Evolutionary conservation across 2,113 vertebrate species (phyloP).

Genomic region (Edolisoma coerulescens): DNA sequence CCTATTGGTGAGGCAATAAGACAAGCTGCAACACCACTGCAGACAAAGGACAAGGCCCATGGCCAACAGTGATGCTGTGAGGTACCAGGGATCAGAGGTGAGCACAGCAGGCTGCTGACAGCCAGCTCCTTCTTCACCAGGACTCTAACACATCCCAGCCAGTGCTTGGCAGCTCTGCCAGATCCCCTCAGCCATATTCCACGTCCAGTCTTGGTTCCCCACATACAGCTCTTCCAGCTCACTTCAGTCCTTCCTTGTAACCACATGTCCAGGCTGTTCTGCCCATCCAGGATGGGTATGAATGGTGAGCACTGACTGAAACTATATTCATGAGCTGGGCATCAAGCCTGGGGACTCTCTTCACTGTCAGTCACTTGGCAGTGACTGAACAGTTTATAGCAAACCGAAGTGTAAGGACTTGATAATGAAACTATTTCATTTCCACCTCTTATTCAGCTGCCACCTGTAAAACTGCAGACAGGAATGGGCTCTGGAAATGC

Average conservation of each 20-base stretch:
- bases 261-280: neutral
- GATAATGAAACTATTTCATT: conserved; percentile 17
- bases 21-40: neutral
- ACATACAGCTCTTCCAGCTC: neutral
- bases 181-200: neutral
- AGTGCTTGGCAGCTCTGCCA: neutral
- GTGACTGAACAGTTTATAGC: conserved; percentile 2
- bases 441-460: neutral
- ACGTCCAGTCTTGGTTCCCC: neutral
- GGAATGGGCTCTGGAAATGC: neutral
- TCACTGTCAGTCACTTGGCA: neutral
- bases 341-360: neutral
- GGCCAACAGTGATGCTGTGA: neutral
- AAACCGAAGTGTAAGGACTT: conserved; percentile 30
- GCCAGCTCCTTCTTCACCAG: neutral
- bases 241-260: neutral
- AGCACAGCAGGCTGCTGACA: neutral
- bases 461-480: neutral
- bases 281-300: neutral
- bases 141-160: neutral
- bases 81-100: neutral
- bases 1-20: neutral
- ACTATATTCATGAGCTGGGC: neutral
- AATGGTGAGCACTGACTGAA: neutral
- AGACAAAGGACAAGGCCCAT: neutral